Evolutionary conservation across 92 coral and sea anemone genomes (phyloP).

Genomic region (Porites cylindrica): DNA sequence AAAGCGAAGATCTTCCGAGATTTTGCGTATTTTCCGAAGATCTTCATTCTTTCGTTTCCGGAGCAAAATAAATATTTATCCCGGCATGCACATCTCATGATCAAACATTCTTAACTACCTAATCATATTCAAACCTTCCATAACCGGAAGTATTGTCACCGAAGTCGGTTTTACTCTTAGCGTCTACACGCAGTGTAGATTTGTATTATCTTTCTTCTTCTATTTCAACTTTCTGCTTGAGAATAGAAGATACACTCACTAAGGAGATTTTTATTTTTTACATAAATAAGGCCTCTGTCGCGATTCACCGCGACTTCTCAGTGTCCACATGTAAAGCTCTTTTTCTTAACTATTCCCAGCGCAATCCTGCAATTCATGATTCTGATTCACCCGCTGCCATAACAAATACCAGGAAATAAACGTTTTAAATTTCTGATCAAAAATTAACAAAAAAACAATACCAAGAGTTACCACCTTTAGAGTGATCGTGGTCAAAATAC

Average conservation of each 20-base stretch:
- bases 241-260: constrained; percentile 21
- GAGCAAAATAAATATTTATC: neutral
- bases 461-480: no score
- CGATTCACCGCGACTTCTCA: constrained; percentile 11
- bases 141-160: constrained; percentile 34
- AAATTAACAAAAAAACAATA: neutral
- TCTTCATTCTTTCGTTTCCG: neutral
- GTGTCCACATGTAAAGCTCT: neutral
- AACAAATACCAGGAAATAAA: neutral
- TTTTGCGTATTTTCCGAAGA: neutral
- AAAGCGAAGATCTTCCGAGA: constrained; percentile 15
- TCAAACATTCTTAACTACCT: neutral
- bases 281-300: constrained; percentile 47
- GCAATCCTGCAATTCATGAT: neutral
- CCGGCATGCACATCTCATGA: neutral
- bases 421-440: neutral
- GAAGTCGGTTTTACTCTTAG: constrained; percentile 50
- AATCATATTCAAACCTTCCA: constrained; percentile 21
- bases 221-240: constrained; percentile 1
- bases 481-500: no score
- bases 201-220: constrained; percentile 47
- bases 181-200: constrained; percentile 74
- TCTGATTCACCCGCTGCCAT: neutral
- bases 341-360: neutral
- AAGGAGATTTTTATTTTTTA: constrained; percentile 5